phyloP scores from a whole-genome alignment of 2,888 invertebrate genomes.

The Campoplex capitator region DNA sequence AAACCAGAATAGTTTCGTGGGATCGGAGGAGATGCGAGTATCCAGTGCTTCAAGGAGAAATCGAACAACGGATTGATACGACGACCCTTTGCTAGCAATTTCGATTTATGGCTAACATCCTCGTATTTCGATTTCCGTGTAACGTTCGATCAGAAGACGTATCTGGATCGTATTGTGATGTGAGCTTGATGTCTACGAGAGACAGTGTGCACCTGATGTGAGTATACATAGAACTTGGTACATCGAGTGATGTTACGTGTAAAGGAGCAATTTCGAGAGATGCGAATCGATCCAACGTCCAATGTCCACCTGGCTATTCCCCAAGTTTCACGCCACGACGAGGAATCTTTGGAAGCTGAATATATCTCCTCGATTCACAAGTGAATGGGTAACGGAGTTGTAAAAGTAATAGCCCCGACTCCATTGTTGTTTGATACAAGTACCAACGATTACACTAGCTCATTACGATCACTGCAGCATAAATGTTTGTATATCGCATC shows the following conservation, averaged over 20 bases:
- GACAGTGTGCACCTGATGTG: constrained; percentile 45
- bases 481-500: background rate
- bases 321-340: constrained; percentile 3
- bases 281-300: constrained; percentile 40
- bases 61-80: background rate
- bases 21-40: background rate
- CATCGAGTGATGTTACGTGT: constrained; percentile 41
- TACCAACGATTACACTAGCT: no score
- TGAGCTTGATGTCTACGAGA: constrained; percentile 28
- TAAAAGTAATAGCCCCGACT: background rate
- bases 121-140: constrained; percentile 46
- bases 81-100: background rate
- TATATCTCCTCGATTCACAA: constrained; percentile 3
- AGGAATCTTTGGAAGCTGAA: constrained; percentile 17
- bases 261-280: constrained; percentile 55
- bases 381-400: background rate
- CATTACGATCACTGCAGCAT: no score
- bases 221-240: constrained; percentile 7
- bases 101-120: constrained; percentile 20
- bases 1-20: background rate
- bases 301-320: constrained; percentile 7
- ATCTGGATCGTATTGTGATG: constrained; percentile 31
- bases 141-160: constrained; percentile 2
- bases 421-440: background rate
- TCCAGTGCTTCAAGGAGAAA: background rate